Evolutionary conservation across 1,140 invertebrate genomes (phyloP).

Genomic region (Psilanteris sp.): DNA sequence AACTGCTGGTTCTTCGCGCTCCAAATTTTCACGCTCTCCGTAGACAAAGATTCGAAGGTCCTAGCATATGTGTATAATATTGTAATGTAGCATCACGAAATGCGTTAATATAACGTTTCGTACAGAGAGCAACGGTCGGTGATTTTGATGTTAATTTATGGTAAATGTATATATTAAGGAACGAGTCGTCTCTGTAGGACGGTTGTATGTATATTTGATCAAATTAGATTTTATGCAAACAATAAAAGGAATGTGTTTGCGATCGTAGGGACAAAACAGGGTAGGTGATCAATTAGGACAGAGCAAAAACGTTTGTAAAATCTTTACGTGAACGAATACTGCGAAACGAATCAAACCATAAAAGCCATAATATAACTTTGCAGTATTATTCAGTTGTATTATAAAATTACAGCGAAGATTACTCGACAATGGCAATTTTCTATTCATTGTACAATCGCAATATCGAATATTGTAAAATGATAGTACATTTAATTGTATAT

Average conservation of each 20-base stretch:
- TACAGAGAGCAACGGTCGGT: slow-evolving; percentile 9
- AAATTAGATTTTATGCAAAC: slow-evolving; percentile 35
- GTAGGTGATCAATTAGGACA: slow-evolving; percentile 17
- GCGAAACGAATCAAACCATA: background rate
- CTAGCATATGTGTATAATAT: slow-evolving; percentile 26
- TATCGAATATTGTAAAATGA: too few species aligned
- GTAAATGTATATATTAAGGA: slow-evolving; percentile 20
- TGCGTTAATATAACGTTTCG: slow-evolving; percentile 9
- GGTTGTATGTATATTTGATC: slow-evolving; percentile 21
- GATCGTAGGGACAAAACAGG: slow-evolving; percentile 44
- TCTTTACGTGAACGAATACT: background rate
- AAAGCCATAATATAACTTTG: too few species aligned
- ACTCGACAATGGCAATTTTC: too few species aligned
- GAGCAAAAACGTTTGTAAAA: too few species aligned
- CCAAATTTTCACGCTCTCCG: slow-evolving; percentile 26
- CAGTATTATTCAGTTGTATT: too few species aligned
- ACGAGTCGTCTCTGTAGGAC: slow-evolving; percentile 16
- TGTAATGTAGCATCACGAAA: slow-evolving; percentile 9
- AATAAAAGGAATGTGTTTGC: slow-evolving; percentile 11
- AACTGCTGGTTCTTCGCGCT: background rate
- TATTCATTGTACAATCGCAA: too few species aligned
- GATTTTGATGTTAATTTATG: slow-evolving; percentile 24
- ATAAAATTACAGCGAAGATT: too few species aligned
- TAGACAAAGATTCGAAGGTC: slow-evolving; percentile 7
- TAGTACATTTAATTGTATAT: too few species aligned